Conservation (phyloP, 1,140 invertebrate genomes). For the Zeugodacus cucurbitae region DNA sequence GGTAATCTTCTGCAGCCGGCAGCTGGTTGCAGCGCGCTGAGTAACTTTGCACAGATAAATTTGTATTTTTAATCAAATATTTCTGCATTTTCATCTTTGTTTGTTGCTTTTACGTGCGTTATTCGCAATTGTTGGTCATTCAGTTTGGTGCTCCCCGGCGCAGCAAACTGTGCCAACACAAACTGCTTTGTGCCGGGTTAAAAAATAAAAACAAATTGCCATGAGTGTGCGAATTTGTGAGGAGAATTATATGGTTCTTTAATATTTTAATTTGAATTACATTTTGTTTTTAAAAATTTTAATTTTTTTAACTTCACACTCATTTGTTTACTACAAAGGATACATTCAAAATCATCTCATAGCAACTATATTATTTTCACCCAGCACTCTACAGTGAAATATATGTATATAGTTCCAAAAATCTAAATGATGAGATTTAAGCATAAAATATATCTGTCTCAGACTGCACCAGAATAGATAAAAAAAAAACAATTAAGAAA, state of each 20-base stretch:
- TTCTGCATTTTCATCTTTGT: not conserved
- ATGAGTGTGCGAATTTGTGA: not conserved
- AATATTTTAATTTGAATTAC: too few relatives aligned
- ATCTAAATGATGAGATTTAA: too few relatives aligned
- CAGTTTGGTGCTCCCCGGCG: not conserved
- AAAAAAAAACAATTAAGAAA: too few relatives aligned
- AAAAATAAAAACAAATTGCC: not conserved
- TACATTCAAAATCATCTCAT: not conserved
- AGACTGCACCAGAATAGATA: too few relatives aligned
- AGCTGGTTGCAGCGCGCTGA: not conserved
- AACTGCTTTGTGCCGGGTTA: not conserved
- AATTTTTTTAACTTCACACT: too few relatives aligned
- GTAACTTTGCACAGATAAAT: not conserved
- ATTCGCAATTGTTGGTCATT: not conserved
- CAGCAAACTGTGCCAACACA: not conserved
- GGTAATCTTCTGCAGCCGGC: not conserved
- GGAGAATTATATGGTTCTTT: too few relatives aligned
- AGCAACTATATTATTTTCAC: too few relatives aligned
- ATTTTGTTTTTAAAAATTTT: too few relatives aligned
- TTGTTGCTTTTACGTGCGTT: not conserved
- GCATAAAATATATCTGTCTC: too few relatives aligned
- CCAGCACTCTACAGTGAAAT: too few relatives aligned
- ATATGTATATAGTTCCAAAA: too few relatives aligned
- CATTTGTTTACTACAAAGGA: not conserved
- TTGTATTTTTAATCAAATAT: not conserved